phyloP scores from a whole-genome alignment of 2,888 invertebrate genomes.

The Drosophila koepferae region DNA sequence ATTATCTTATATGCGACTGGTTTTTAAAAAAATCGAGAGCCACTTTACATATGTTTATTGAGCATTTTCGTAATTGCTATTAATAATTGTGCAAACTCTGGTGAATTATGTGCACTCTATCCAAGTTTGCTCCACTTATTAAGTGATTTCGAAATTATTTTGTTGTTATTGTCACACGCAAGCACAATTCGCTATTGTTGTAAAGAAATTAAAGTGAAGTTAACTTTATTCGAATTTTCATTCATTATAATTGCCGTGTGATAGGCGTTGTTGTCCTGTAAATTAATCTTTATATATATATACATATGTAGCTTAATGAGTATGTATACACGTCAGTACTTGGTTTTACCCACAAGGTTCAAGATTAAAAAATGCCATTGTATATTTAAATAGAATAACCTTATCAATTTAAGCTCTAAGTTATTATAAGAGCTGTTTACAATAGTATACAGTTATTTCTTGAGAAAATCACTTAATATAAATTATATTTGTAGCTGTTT shows the following conservation, averaged over 20 bases:
- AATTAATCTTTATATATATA: neutral
- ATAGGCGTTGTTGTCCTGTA: neutral
- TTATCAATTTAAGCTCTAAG: neutral
- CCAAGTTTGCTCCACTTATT: conserved; percentile 10
- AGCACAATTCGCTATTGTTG: conserved; percentile 17
- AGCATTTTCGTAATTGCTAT: conserved; percentile 23
- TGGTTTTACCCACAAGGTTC: neutral
- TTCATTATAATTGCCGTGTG: conserved; percentile 3
- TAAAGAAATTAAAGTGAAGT: conserved; percentile 12
- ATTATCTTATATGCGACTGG: conserved; percentile 28
- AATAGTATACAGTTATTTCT: neutral
- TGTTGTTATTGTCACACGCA: conserved; percentile 37
- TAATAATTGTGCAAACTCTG: conserved; percentile 19
- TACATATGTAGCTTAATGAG: too few relatives aligned
- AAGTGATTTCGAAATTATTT: conserved; percentile 30
- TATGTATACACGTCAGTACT: neutral
- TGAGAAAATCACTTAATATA: neutral
- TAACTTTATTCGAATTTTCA: conserved; percentile 9
- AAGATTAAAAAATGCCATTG: neutral
- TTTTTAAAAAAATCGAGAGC: conserved; percentile 18
- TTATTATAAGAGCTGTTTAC: neutral
- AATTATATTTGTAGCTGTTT: conserved; percentile 12
- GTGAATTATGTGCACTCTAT: conserved; percentile 8
- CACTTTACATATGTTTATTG: conserved; percentile 17
- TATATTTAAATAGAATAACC: neutral